Evolutionary conservation across 92 coral and sea anemone genomes (phyloP), one percentile per base, ranked within the genome.

Genomic region (Scolanthus callimorphus): DNA sequence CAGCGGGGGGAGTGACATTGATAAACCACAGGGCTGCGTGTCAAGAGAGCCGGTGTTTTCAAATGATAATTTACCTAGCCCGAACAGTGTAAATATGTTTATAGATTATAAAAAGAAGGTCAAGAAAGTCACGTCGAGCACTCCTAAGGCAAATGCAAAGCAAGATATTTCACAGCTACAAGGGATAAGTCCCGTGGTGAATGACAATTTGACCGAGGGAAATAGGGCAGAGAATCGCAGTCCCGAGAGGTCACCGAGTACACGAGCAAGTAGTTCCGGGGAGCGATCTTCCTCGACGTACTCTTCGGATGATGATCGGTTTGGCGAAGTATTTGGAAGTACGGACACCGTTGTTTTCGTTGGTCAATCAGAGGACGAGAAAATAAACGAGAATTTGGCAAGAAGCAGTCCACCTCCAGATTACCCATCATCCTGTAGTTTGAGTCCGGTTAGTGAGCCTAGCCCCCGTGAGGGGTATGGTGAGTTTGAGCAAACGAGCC

Each of bases 291-390:
- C 89, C 0, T 82, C 89, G 2, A 70, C 82, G 2, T 76, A 82
- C 41, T 82, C 89, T 15, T 82, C 89, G 13, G 89, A 82, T 44
- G 89, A 82, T 3, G 89, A 82, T 25, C 68, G 49, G 25, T 82
- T 82, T 51, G 80, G 73, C 39, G 73, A 64, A 17, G 61, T 73
- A 45, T 74, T 80, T 17, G 89, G 89, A 8, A 82, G 89, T 39
- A 67, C 73, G 12, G 89, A 82, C 22, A 82, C 89, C 0, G 89
- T 82, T 13, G 89, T 82, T 1, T 82, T 82, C 51, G 83, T 82
- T 8, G 89, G 63, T 51, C 74, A 67, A 37, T 38, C 65, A 2
- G 12, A 48, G 9, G 73, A 66, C 28, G 62, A 38, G 29, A n/a
- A n/a, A n/a, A n/a, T n/a, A n/a, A 66, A 51, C 52, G 49, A 57